A percentile compares a stretch with the other conserved stretches of the same genome.
These are phyloP conservation scores for Hypsibius dujardini DNA, from an alignment of 1,140 invertebrate species.

Conservation along the genomic window DNA sequence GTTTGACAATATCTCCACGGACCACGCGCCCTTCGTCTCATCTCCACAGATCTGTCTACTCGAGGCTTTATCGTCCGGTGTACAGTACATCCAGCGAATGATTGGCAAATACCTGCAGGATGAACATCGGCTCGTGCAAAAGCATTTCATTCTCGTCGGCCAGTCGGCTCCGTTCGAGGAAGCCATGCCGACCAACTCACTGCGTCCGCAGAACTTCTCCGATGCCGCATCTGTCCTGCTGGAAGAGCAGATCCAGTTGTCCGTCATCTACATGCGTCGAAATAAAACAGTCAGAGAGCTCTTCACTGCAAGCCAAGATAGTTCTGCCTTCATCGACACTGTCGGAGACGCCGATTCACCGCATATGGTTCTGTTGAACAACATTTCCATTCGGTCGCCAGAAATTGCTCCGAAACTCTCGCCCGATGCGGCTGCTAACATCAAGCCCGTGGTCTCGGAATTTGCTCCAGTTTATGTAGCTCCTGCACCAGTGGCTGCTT, in stretches of 20 bases:
- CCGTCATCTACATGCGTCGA: not conserved
- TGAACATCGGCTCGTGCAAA: not conserved
- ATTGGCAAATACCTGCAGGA: not conserved
- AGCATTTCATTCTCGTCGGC: not conserved
- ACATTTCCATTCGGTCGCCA: not conserved
- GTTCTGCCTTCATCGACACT: not conserved
- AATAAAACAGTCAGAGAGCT: not conserved
- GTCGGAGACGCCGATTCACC: not conserved
- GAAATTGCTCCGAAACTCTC: too few species aligned
- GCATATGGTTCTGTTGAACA: constrained; percentile 9
- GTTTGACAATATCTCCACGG: not conserved
- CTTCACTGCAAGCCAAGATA: not conserved
- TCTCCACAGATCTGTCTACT: not conserved
- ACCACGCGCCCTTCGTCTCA: not conserved
- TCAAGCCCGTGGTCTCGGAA: too few species aligned
- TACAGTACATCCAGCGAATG: not conserved
- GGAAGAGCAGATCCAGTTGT: not conserved
- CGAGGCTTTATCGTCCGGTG: not conserved
- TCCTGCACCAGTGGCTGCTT: too few species aligned
- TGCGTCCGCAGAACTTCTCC: not conserved
- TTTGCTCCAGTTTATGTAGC: too few species aligned
- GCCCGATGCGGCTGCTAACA: too few species aligned
- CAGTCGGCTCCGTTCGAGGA: constrained; percentile 8
- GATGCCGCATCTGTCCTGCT: not conserved
- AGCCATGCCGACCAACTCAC: not conserved